A percentile compares a stretch with the other conserved stretches of the same genome.
Evolutionary conservation across 2,888 invertebrate species (phyloP).

Genomic region (Orthosia incerta): DNA sequence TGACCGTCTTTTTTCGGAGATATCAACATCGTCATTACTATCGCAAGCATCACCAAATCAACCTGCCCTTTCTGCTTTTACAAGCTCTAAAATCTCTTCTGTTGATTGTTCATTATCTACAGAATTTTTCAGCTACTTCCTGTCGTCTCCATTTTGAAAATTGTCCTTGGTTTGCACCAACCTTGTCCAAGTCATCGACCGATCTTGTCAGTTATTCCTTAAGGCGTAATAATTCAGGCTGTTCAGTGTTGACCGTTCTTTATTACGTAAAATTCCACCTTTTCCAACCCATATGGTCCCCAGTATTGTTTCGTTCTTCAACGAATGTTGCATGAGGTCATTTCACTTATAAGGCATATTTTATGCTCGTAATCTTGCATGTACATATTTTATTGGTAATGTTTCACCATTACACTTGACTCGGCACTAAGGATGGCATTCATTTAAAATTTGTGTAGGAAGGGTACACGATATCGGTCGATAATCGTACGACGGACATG

Average conservation of each 20-base stretch:
- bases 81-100: background rate
- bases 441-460: slow-evolving; percentile 46
- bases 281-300: background rate
- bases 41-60: no score
- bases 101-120: background rate
- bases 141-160: background rate
- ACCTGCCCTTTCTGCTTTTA: no score
- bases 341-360: slow-evolving; percentile 43
- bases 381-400: slow-evolving; percentile 48
- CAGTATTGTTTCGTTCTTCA: slow-evolving; percentile 26
- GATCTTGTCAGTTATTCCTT: background rate
- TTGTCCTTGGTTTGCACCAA: background rate
- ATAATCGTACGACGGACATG: slow-evolving; percentile 23
- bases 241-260: no score
- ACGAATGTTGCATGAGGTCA: slow-evolving; percentile 40
- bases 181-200: background rate
- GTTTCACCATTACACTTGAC: slow-evolving; percentile 36
- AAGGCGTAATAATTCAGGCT: background rate
- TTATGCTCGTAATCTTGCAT: slow-evolving; percentile 26
- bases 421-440: background rate
- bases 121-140: background rate
- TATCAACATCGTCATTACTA: background rate
- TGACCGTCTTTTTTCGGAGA: background rate
- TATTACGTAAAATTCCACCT: slow-evolving; percentile 2
- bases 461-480: slow-evolving; percentile 10